Evolutionary conservation across 2,888 invertebrate genomes (phyloP).

Genomic region (Rhagonycha lutea): DNA sequence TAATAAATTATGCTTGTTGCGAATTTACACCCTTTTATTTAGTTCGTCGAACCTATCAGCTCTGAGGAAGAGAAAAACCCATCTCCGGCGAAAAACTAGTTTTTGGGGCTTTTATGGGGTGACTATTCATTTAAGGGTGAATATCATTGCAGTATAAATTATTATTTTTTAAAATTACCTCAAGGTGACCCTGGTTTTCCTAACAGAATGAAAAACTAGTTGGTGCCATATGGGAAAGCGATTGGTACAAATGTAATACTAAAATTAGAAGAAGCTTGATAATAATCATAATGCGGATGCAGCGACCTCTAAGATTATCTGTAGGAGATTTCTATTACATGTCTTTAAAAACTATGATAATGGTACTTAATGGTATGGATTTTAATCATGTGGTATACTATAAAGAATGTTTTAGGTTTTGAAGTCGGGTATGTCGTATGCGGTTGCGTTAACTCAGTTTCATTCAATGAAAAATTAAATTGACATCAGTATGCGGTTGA

Average conservation of each 20-base stretch:
- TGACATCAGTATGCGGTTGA: background rate
- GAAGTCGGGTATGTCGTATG: background rate
- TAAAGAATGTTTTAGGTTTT: background rate
- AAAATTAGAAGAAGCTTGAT: background rate
- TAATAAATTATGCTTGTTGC: no score
- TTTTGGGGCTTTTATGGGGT: no score
- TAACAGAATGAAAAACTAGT: background rate
- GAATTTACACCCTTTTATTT: no score
- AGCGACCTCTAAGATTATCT: background rate
- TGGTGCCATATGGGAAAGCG: background rate
- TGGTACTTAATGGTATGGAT: background rate
- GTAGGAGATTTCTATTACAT: background rate
- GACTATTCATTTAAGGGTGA: no score
- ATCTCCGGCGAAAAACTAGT: no score
- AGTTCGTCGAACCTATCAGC: no score
- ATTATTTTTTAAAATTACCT: background rate
- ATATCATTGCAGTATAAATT: no score
- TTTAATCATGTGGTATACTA: background rate
- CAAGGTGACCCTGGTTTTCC: background rate
- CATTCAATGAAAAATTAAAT: background rate
- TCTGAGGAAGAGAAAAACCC: no score
- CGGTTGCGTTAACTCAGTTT: background rate
- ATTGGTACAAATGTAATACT: background rate
- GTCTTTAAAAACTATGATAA: background rate
- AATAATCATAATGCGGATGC: background rate